A percentile compares a stretch with the other conserved stretches of the same genome.
Evolutionary conservation across 1,140 invertebrate species (phyloP).

Genomic region (Chlorops oryzae): DNA sequence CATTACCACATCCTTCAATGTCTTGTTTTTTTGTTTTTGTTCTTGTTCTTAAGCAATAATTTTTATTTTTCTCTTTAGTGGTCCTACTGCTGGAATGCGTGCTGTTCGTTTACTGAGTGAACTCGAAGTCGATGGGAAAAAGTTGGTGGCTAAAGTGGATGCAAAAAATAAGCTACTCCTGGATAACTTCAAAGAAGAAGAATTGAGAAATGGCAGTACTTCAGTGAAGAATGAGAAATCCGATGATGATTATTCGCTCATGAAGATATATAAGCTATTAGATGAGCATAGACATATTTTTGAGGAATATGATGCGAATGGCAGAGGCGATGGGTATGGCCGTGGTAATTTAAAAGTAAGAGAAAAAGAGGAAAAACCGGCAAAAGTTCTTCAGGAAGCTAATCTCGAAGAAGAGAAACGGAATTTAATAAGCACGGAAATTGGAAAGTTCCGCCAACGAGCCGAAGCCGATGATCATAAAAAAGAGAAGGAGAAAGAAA

Average conservation of each 20-base stretch:
- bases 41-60: not conserved
- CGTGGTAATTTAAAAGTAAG: slow-evolving; percentile 32
- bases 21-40: not conserved
- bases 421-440: slow-evolving; percentile 92
- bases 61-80: slow-evolving; percentile 53
- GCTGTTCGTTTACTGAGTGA: slow-evolving; percentile 93
- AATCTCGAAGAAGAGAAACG: slow-evolving; percentile 94
- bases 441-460: slow-evolving; percentile 93
- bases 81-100: slow-evolving; percentile 88
- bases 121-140: slow-evolving; percentile 87
- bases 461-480: slow-evolving; percentile 45
- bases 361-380: slow-evolving; percentile 49
- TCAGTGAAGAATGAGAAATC: slow-evolving; percentile 58
- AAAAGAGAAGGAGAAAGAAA: slow-evolving; percentile 53
- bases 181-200: slow-evolving; percentile 79
- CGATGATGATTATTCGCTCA: slow-evolving; percentile 68
- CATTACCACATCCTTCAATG: not conserved
- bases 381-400: slow-evolving; percentile 66
- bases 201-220: slow-evolving; percentile 45
- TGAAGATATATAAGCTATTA: slow-evolving; percentile 72
- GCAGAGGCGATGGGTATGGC: slow-evolving; percentile 29
- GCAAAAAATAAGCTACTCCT: slow-evolving; percentile 92
- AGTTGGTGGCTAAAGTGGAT: slow-evolving; percentile 94
- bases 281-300: slow-evolving; percentile 63
- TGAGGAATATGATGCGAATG: slow-evolving; percentile 37